Evolutionary conservation across 1,140 invertebrate species (phyloP), one percentile per base, ranked within the genome.

Genomic region (Pseudomyrmex dendroicus): DNA sequence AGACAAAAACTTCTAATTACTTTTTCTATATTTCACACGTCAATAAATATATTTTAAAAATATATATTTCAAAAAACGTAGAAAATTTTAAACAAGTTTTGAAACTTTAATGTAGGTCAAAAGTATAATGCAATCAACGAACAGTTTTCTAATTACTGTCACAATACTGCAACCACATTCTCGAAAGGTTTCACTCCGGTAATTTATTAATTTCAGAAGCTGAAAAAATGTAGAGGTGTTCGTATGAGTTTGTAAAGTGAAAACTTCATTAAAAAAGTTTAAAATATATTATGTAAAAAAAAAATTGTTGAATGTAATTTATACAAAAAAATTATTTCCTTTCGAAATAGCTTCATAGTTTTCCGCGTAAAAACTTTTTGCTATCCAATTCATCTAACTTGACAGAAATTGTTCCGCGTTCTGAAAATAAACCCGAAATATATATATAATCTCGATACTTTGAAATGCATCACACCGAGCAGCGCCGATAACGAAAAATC

Each of bases 401-500:
- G 22, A 80, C 22, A 72, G 50, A 22, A 80, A 61, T 50, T 72
- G 70, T 25, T 59, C 66, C 52, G 10, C 44, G 52, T 78, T 57
- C 46, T 35, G n/a, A 9, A 63, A 76, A 76, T 76, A 64, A 25
- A 44, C 72, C 10, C n/a, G 48, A 80, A 59, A 72, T 61, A 20
- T 20, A 20, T 20, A 20, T 20, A 20, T 20, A 82, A 85, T 77
- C 67, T 78, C 59, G 77, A 87, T 77, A 70, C n/a, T 61, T n/a
- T 48, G 57, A 72, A 56, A 48, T 57, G 59, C 64, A 22, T 25
- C 50, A 7, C 35, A 44, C 46, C n/a, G 61, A 25, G 20, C 15
- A 78, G 25, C n/a, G 9, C 52, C 50, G 25, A 73, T 86, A 84
- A 89, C 86, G 62, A 84, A 83, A 84, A 76, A 74, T 86, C 70